Conservation (phyloP, 92 coral and sea anemone species). For the Virgularia gustaviana region DNA sequence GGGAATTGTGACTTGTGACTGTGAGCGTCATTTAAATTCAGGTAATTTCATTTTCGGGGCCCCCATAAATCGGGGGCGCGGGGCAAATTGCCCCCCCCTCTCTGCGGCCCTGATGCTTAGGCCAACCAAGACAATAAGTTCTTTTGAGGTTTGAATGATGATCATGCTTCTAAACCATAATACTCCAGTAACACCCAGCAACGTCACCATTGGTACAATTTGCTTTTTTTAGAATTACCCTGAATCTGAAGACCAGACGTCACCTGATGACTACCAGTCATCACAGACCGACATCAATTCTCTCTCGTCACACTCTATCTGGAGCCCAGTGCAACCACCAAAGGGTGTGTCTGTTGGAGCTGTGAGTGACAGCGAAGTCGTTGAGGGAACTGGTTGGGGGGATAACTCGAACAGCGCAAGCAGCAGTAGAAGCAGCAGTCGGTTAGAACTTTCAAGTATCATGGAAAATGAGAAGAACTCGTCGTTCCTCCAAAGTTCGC, state of each 20-base stretch:
- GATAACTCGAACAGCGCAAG: slow-evolving; percentile 98
- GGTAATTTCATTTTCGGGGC: too few relatives aligned
- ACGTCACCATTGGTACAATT: too few relatives aligned
- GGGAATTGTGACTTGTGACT: too few relatives aligned
- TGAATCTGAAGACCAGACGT: slow-evolving; percentile 16
- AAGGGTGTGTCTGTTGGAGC: slow-evolving; percentile 68
- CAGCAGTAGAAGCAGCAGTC: slow-evolving; percentile 94
- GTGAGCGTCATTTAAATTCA: too few relatives aligned
- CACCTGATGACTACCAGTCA: slow-evolving; percentile 16
- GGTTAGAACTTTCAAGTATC: slow-evolving; percentile 87
- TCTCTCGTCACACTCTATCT: slow-evolving; percentile 71
- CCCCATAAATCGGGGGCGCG: too few relatives aligned
- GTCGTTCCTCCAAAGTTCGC: slow-evolving; percentile 64
- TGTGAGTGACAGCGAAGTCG: slow-evolving; percentile 64
- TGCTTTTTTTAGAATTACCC: slow-evolving; percentile 1
- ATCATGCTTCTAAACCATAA: too few relatives aligned
- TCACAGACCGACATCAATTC: slow-evolving; percentile 60
- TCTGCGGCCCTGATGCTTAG: too few relatives aligned
- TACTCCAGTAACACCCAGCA: too few relatives aligned
- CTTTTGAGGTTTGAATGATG: too few relatives aligned
- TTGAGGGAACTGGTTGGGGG: slow-evolving; percentile 89
- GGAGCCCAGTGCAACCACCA: slow-evolving; percentile 77
- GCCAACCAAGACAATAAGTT: too few relatives aligned
- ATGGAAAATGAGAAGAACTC: slow-evolving; percentile 80
- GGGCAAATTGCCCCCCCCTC: too few relatives aligned